Conservation (phyloP, 2,797 vertebrate species). For the Myiotriccus ornatus region DNA sequence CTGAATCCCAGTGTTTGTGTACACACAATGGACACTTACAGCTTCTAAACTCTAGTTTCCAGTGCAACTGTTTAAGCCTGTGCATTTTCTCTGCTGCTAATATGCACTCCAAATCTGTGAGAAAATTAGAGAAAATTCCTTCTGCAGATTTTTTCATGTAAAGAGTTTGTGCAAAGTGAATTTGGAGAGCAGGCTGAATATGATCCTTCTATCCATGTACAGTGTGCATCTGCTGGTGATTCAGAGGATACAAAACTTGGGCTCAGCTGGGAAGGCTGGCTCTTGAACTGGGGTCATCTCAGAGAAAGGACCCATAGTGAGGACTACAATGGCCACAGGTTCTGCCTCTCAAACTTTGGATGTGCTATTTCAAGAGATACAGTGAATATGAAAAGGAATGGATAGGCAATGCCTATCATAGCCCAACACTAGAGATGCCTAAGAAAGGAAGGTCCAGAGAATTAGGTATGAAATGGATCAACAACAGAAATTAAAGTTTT, state of each 20-base stretch:
- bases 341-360: neutral
- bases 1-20: neutral
- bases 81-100: neutral
- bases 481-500: neutral
- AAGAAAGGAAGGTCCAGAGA: neutral
- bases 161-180: neutral
- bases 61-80: neutral
- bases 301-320: neutral
- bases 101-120: neutral
- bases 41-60: neutral
- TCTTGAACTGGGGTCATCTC: neutral
- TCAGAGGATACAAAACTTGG: neutral
- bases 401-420: neutral
- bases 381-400: neutral
- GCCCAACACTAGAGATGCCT: neutral
- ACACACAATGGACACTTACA: neutral
- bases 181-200: neutral
- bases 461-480: neutral
- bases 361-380: neutral
- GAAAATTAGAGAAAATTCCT: neutral
- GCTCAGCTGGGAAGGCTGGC: neutral
- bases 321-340: accelerated
- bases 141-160: neutral
- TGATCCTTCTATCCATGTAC: neutral
- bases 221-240: neutral